Conservation (phyloP, 2,797 vertebrate species). For the Lithobates pipiens region DNA sequence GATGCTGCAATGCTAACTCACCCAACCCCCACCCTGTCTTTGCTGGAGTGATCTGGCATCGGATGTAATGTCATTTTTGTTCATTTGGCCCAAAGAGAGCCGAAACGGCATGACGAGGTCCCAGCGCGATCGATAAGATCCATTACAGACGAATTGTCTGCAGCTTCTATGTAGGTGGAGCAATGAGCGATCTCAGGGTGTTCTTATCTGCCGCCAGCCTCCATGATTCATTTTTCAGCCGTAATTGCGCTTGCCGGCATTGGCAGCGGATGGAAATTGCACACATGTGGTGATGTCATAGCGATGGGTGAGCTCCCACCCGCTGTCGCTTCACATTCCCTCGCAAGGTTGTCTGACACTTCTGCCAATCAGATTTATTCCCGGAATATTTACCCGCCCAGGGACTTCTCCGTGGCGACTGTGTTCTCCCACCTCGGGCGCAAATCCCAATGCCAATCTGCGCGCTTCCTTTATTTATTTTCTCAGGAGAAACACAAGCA, state of each 20-base stretch:
- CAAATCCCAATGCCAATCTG: conserved; percentile 42
- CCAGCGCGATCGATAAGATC: not conserved
- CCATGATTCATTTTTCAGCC: conserved; percentile 14
- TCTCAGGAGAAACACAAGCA: too few relatives aligned
- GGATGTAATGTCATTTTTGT: not conserved
- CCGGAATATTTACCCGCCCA: conserved; percentile 29
- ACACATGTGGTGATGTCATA: conserved; percentile 32
- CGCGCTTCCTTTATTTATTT: too few relatives aligned
- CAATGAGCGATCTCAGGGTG: conserved; percentile 9
- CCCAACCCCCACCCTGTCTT: not conserved
- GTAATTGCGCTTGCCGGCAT: not conserved
- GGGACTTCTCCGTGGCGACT: conserved; percentile 4
- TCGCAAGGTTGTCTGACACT: conserved; percentile 28
- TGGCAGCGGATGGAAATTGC: not conserved
- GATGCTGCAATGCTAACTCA: not conserved
- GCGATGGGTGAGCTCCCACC: not conserved
- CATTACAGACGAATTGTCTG: conserved; percentile 24
- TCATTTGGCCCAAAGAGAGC: conserved; percentile 11
- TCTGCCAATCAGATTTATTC: conserved; percentile 37
- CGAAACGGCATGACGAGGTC: not conserved
- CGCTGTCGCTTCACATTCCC: conserved; percentile 15
- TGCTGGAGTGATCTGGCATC: not conserved
- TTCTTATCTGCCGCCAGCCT: conserved; percentile 11
- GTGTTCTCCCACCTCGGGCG: conserved; percentile 25
- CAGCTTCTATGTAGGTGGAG: not conserved